These are phyloP conservation scores for Cyclophora albipunctata DNA, from an alignment of 2,888 invertebrate genomes.

Conservation along the genomic window DNA sequence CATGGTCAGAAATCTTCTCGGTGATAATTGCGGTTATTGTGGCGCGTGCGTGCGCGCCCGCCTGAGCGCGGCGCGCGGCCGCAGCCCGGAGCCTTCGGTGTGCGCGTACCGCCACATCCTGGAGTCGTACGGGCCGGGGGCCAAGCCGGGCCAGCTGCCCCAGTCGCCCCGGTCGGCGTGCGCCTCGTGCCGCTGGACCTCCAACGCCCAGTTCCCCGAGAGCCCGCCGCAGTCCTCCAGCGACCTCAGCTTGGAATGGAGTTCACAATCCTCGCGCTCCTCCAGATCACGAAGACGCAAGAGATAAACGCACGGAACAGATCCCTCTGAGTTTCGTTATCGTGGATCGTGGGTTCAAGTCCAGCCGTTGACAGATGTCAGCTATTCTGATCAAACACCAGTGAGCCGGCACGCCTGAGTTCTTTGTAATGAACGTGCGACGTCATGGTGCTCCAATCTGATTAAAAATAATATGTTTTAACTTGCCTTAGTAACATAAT, in stretches of 20 bases:
- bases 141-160: slow-evolving; percentile 35
- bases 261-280: slow-evolving; percentile 51
- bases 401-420: background rate
- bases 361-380: slow-evolving; percentile 10
- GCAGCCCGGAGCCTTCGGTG: slow-evolving; percentile 57
- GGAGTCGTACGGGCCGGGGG: slow-evolving; percentile 53
- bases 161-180: slow-evolving; percentile 51
- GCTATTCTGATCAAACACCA: background rate
- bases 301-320: slow-evolving; percentile 38
- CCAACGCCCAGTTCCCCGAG: slow-evolving; percentile 66
- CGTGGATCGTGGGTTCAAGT: slow-evolving; percentile 19
- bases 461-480: too few relatives aligned
- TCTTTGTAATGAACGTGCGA: slow-evolving; percentile 5
- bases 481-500: background rate
- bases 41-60: slow-evolving; percentile 62
- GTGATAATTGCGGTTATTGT: slow-evolving; percentile 67
- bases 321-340: slow-evolving; percentile 15
- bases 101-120: slow-evolving; percentile 70
- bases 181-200: slow-evolving; percentile 66
- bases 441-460: slow-evolving; percentile 1
- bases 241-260: slow-evolving; percentile 66
- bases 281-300: slow-evolving; percentile 54
- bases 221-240: slow-evolving; percentile 62
- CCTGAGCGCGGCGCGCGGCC: slow-evolving; percentile 55
- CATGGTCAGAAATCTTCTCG: slow-evolving; percentile 54